These are phyloP conservation scores for Papilio aristodemus DNA, from an alignment of 1,140 invertebrate genomes.

Conservation along the genomic window DNA sequence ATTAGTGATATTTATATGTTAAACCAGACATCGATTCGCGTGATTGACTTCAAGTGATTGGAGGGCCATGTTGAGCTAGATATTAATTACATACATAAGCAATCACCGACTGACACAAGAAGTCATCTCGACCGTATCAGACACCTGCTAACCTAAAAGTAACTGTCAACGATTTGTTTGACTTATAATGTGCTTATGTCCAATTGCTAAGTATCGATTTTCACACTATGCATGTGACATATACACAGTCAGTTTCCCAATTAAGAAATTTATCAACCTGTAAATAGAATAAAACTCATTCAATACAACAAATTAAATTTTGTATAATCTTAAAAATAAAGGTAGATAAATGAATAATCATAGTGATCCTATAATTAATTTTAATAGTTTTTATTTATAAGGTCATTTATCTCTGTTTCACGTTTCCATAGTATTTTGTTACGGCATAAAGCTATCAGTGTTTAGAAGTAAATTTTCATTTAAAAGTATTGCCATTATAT, in stretches of 20 bases:
- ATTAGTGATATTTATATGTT: background rate
- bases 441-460: slow-evolving; percentile 19
- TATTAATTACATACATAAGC: slow-evolving; percentile 31
- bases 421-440: slow-evolving; percentile 7
- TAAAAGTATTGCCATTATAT: slow-evolving; percentile 38
- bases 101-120: slow-evolving; percentile 19
- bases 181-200: too few species aligned
- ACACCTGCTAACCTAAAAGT: too few species aligned
- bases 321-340: too few species aligned
- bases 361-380: too few species aligned
- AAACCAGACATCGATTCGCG: slow-evolving; percentile 6
- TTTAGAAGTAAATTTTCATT: slow-evolving; percentile 24
- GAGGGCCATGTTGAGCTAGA: slow-evolving; percentile 24
- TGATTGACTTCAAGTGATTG: slow-evolving; percentile 25
- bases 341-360: too few species aligned
- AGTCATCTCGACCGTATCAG: slow-evolving; percentile 24
- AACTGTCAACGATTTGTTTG: too few species aligned
- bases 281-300: background rate
- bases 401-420: too few species aligned
- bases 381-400: too few species aligned
- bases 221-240: too few species aligned
- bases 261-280: slow-evolving; percentile 21
- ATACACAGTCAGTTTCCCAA: slow-evolving; percentile 21
- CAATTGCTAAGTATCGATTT: too few species aligned
- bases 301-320: background rate